Conservation (phyloP, 2,113 vertebrate species). For the Hyaena hyaena region DNA sequence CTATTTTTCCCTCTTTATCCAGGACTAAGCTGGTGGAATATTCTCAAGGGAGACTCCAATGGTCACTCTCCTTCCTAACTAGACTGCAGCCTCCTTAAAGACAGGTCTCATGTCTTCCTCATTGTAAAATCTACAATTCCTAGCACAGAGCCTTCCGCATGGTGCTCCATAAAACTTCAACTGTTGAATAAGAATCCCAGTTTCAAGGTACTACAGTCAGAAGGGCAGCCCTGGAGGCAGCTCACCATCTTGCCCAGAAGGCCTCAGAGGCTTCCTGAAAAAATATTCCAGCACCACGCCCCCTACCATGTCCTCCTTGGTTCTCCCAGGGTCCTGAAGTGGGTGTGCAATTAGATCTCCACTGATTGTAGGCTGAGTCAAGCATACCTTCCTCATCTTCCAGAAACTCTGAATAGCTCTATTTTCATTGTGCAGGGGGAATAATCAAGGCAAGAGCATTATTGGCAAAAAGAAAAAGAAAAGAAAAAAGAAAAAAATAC, state of each 20-base stretch:
- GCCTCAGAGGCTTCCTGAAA: neutral
- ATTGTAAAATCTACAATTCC: neutral
- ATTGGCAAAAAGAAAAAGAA: neutral
- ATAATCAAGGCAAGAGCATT: neutral
- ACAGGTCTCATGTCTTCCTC: neutral
- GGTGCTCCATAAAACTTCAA: neutral
- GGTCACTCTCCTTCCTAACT: neutral
- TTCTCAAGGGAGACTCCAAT: neutral
- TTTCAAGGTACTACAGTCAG: neutral
- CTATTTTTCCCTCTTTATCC: neutral
- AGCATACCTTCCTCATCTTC: neutral
- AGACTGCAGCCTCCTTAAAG: neutral
- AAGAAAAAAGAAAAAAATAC: neutral
- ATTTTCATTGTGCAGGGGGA: neutral
- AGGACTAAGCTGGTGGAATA: neutral
- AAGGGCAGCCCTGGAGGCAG: neutral
- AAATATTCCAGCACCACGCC: fast-evolving
- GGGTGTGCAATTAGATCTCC: neutral
- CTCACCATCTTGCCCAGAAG: neutral
- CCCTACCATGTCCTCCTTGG: neutral
- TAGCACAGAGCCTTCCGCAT: neutral
- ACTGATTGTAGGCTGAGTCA: neutral
- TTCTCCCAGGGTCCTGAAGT: neutral
- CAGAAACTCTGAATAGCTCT: neutral
- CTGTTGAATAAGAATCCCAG: neutral